A percentile compares a stretch with the other conserved stretches of the same genome.
Conservation (phyloP, 53 echinoderm and acorn worm species). For the Echinarachnius parma region DNA sequence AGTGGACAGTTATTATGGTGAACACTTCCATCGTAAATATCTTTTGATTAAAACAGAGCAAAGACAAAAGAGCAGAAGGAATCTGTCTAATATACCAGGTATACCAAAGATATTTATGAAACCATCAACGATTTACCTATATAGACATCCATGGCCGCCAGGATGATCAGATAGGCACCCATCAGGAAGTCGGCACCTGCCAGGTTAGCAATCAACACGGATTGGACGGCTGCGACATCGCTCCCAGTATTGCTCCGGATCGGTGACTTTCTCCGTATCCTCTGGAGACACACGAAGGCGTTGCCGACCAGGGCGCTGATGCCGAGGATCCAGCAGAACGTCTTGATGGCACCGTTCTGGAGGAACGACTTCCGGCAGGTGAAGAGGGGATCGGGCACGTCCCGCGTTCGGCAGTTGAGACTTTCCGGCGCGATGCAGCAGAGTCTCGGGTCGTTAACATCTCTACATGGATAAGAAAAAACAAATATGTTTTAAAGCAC, state of each 20-base stretch:
- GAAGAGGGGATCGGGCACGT: slow-evolving; percentile 52
- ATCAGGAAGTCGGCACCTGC: slow-evolving; percentile 57
- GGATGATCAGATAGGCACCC: slow-evolving; percentile 54
- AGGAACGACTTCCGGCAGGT: slow-evolving; percentile 40
- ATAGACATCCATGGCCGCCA: slow-evolving; percentile 44
- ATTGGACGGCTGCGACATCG: slow-evolving; percentile 45
- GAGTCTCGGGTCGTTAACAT: slow-evolving; percentile 48
- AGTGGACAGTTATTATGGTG: no score
- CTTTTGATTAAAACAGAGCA: no score
- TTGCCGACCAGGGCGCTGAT: slow-evolving; percentile 58
- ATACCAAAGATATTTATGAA: no score
- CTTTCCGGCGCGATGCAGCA: slow-evolving; percentile 35
- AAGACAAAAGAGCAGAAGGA: no score
- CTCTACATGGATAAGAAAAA: no score
- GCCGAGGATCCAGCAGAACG: slow-evolving; percentile 55
- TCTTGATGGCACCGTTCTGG: slow-evolving; percentile 33
- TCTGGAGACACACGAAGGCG: slow-evolving; percentile 24
- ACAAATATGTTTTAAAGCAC: no score
- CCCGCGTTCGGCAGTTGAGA: slow-evolving; percentile 15
- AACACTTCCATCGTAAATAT: no score
- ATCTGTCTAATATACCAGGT: no score
- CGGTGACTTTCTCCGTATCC: slow-evolving; percentile 14
- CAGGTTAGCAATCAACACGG: slow-evolving; percentile 46
- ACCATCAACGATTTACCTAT: no score
- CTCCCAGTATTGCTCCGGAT: no score